Base-by-base conservation (phyloP, 2,113 vertebrate species). In the Xenus cinereus region DNA sequence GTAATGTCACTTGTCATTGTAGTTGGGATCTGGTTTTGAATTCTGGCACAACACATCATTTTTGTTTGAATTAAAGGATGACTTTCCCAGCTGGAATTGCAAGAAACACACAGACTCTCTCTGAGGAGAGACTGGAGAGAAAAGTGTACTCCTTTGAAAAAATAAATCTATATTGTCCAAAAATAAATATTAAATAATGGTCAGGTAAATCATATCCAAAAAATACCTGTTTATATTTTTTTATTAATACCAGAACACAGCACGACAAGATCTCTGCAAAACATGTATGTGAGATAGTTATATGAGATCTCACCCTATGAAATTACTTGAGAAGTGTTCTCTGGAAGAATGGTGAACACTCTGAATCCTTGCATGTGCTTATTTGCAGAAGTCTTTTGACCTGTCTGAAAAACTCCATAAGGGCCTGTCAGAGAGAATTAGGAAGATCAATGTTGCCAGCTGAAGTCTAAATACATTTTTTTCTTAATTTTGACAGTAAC, bases 191-290 rank as follows among this genome's bases (percentile, higher is more conserved):
- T 63, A 50, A 90, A 63, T 50, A 72, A 37, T 46, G 4, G 4
- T 43, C 10, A 69, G 10, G 11, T 35, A 7, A 75, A 28, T n/a
- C 12, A 18, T 20, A 7, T n/a, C 4, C 5, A 27, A 41, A 90
- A 28, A 74, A 2, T 4, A 5, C 1, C 4, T n/a, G 1, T 4
- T 60, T 32, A 32, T 39, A 1, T 53, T n/a, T 59, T 75, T 59
- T 33, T 9, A 48, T 59, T 63, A 54, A 78, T 69, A 27, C 10
- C 9, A 53, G 10, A 24, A 21, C 7, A 28, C 30, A 54, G 2
- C 12, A 46, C 0, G 1, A 37, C 4, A n/a, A 56, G 18, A 73
- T 48, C 8, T 43, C 48, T 73, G 39, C 9, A 68, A 95, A 83
- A 50, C 3, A 20, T 41, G 0, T 45, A 10, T 19, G 7, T 87